These are phyloP conservation scores for Dasyurus viverrinus DNA, from an alignment of 2,113 vertebrate genomes.

Conservation along the genomic window DNA sequence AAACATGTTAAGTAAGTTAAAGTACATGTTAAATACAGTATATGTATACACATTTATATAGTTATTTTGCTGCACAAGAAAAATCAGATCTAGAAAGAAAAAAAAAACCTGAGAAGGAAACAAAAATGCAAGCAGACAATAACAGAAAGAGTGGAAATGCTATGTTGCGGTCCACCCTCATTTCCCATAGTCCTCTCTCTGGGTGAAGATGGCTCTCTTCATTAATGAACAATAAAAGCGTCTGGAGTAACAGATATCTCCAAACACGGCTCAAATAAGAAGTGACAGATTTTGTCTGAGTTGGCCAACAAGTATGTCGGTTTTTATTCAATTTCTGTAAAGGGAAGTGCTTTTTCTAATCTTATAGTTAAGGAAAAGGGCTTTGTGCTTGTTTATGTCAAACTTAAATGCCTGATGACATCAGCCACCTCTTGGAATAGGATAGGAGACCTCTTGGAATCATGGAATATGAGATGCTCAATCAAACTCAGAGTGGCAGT, in stretches of 20 bases:
- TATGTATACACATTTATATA: too few relatives aligned
- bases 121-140: too few relatives aligned
- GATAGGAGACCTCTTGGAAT: conserved; percentile 26
- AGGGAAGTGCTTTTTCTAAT: not conserved
- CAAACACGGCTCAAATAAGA: not conserved
- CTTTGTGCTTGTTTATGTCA: not conserved
- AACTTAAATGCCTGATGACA: not conserved
- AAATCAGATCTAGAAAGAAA: too few relatives aligned
- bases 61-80: too few relatives aligned
- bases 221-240: not conserved
- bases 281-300: not conserved
- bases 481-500: too few relatives aligned
- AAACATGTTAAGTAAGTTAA: too few relatives aligned
- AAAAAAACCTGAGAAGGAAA: too few relatives aligned
- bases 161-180: too few relatives aligned
- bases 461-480: not conserved
- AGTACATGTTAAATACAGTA: too few relatives aligned
- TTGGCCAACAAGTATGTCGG: not conserved
- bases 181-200: too few relatives aligned
- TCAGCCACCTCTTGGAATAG: not conserved
- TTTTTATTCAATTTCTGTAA: not conserved
- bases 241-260: not conserved
- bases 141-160: too few relatives aligned
- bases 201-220: too few relatives aligned
- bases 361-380: not conserved